Evolutionary conservation across 2,888 invertebrate genomes (phyloP), one percentile per base, ranked within the genome.

Genomic region (Campoplex capitator): DNA sequence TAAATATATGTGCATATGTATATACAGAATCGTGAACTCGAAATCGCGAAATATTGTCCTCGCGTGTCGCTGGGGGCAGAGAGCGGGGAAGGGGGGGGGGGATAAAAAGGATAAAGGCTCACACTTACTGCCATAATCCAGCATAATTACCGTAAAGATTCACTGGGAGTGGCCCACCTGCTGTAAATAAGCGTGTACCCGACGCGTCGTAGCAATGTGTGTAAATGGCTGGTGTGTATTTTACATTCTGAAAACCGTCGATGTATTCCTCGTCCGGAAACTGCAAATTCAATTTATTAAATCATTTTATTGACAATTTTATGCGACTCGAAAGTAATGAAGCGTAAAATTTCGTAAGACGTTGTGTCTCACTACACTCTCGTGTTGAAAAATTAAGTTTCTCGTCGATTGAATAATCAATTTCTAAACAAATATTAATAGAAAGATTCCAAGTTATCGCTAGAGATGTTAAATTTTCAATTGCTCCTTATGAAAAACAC

Each of bases 131-230:
- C 98, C 98, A 99, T 87, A 99, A 95, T 54, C 98, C 98, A 45
- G 98, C 98, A 95, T 99, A 99, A 95, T 98, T 99, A 81, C 99
- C 99, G 88, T 97, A 97, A 54, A 98, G 95, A 79, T 97, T 98
- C 3, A 98, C 98, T 42, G 98, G 98, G 80, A 99, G 95, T 0
- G 99, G 99, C 0, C 99, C 99, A 11, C 99, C 99, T 13, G 99
- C 99, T 0, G 98, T 97, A 95, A 99, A 99, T 58, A 99, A 95
- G 83, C 98, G 95, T 18, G 98, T 98, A 18, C 99, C 98, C 88
- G 97, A 98, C 90, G 97, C 96, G 94, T 99, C 99, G 94, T 99
- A 99, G 95, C 98, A 98, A 94, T 99, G 99, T 2, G 99, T 99
- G 95, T 99, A 99, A 92, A 99, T 98, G 28, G 99, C 99, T 48